Evolutionary conservation across 2,888 invertebrate genomes (phyloP).

Genomic region (Seladonia tumulorum): DNA sequence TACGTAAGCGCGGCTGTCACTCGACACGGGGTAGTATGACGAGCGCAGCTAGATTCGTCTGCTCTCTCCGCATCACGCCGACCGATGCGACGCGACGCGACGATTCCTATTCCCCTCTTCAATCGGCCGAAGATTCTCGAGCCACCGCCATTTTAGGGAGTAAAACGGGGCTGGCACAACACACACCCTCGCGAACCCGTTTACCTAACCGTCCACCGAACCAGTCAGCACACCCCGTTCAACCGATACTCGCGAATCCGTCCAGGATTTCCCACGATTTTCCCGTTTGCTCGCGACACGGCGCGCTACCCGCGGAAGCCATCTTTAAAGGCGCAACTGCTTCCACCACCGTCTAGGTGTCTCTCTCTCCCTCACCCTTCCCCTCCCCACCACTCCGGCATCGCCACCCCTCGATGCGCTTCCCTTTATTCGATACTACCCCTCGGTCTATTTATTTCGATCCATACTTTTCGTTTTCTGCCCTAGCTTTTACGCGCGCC

Average conservation of each 20-base stretch:
- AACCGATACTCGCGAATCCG: constrained; percentile 14
- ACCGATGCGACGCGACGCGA: neutral
- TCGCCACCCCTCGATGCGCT: constrained; percentile 1
- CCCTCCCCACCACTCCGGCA: constrained; percentile 4
- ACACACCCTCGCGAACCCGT: constrained; percentile 5
- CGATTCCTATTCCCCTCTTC: neutral
- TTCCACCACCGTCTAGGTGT: constrained; percentile 46
- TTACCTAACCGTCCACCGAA: neutral
- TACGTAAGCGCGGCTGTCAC: constrained; percentile 82
- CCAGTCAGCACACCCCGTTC: constrained; percentile 13
- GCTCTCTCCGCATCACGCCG: constrained; percentile 39
- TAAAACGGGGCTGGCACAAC: neutral
- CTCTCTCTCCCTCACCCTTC: constrained; percentile 25
- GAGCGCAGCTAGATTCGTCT: constrained; percentile 49
- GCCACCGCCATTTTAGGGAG: constrained; percentile 21
- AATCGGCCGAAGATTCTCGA: constrained; percentile 7
- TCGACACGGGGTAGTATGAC: constrained; percentile 76
- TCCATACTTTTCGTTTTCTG: neutral
- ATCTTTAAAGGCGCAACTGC: constrained; percentile 65
- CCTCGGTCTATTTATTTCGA: neutral
- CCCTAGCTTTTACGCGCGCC: neutral
- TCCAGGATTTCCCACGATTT: constrained; percentile 58
- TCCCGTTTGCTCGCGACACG: constrained; percentile 47
- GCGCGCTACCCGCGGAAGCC: constrained; percentile 66
- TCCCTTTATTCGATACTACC: neutral